Conservation (phyloP, 2,888 invertebrate genomes). For the Cantharis rustica region DNA sequence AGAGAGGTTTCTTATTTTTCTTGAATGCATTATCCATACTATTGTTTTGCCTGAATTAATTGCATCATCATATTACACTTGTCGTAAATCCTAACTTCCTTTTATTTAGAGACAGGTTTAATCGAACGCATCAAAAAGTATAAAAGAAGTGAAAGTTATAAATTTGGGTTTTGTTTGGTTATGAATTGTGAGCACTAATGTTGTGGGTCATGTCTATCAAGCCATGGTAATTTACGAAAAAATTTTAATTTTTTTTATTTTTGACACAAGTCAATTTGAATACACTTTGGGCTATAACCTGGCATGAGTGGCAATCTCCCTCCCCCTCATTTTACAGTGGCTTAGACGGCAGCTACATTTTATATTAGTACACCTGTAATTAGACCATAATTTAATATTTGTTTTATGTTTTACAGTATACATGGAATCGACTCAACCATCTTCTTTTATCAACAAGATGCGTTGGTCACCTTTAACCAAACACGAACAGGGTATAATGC, state of each 20-base stretch:
- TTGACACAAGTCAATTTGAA: background rate
- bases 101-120: conserved; percentile 41
- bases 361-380: conserved; percentile 33
- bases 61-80: conserved; percentile 45
- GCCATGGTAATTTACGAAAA: conserved; percentile 43
- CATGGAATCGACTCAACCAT: conserved; percentile 41
- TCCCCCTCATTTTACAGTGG: conserved; percentile 55
- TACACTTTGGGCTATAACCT: conserved; percentile 19
- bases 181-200: conserved; percentile 50
- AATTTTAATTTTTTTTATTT: background rate
- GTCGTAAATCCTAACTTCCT: conserved; percentile 46
- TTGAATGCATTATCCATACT: conserved; percentile 32
- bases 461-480: conserved; percentile 55
- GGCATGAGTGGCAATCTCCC: conserved; percentile 53
- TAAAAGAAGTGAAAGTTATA: conserved; percentile 40
- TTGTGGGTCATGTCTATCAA: conserved; percentile 57
- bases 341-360: conserved; percentile 53
- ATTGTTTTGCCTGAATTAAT: conserved; percentile 48
- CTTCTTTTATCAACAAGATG: conserved; percentile 45
- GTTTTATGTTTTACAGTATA: conserved; percentile 53
- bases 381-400: conserved; percentile 45
- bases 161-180: conserved; percentile 35
- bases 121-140: conserved; percentile 28
- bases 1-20: conserved; percentile 52
- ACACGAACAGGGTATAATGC: conserved; percentile 68